Evolutionary conservation across 2,797 vertebrate species (phyloP).

Genomic region (Peromyscus nudipes): DNA sequence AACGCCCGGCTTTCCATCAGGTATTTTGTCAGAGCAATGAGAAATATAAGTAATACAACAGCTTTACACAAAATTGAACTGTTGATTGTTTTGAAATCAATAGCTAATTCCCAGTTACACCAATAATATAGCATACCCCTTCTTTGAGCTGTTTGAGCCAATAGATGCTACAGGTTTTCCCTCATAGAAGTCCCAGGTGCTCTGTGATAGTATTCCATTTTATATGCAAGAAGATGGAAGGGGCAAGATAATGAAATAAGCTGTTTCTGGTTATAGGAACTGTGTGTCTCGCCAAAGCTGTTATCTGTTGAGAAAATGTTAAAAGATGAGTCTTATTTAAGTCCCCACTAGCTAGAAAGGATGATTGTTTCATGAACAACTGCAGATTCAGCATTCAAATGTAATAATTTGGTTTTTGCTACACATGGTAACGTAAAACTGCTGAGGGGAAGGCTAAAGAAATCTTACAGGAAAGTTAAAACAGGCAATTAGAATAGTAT

Average conservation of each 20-base stretch:
- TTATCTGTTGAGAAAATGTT: background rate
- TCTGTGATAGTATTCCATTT: background rate
- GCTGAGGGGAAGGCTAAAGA: background rate
- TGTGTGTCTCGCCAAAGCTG: background rate
- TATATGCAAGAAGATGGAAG: background rate
- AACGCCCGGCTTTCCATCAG: too few species aligned
- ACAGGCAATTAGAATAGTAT: background rate
- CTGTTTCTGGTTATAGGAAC: background rate
- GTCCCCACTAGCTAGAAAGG: background rate
- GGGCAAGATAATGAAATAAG: background rate
- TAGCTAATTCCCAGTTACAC: background rate
- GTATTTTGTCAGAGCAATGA: background rate
- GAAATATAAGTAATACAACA: background rate
- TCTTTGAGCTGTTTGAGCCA: background rate
- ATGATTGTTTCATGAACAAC: background rate
- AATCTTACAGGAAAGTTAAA: background rate
- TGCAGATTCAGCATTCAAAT: background rate
- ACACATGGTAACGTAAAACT: background rate
- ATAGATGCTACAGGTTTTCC: background rate
- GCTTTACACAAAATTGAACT: background rate
- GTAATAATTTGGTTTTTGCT: background rate
- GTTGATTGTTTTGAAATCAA: background rate
- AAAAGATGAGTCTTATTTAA: background rate
- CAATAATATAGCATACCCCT: background rate
- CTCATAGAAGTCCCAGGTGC: background rate